Conservation (phyloP, 2,113 vertebrate genomes). For the Procavia capensis region DNA sequence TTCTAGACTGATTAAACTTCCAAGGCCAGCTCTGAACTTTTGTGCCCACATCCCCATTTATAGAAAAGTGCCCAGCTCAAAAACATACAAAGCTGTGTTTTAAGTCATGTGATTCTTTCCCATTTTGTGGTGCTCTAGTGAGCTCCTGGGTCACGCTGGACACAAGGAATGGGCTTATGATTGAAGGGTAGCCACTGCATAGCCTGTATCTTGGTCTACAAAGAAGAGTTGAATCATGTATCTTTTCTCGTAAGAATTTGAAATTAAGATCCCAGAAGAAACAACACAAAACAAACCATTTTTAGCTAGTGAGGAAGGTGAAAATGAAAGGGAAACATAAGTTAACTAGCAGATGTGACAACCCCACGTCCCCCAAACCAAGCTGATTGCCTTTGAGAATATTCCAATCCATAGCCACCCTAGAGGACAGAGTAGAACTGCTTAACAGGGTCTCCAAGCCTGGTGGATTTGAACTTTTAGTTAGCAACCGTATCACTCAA, state of each 20-base stretch:
- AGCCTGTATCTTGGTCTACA: not conserved
- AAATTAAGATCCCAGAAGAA: not conserved
- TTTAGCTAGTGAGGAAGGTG: not conserved
- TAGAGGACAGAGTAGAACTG: too few relatives aligned
- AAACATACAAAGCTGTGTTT: not conserved
- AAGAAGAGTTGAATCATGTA: constrained; percentile 6
- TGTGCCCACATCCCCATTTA: not conserved
- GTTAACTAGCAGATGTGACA: not conserved
- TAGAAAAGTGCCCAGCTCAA: not conserved
- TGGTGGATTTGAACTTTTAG: too few relatives aligned
- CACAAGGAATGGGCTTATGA: not conserved
- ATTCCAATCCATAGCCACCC: too few relatives aligned
- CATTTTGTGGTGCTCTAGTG: not conserved
- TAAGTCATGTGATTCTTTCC: not conserved
- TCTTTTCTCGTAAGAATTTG: constrained; percentile 29
- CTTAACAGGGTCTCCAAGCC: too few relatives aligned
- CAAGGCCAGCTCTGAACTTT: not conserved
- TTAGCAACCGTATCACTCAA: too few relatives aligned
- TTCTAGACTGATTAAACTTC: not conserved
- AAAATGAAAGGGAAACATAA: not conserved
- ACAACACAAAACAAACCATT: too few relatives aligned
- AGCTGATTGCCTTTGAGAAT: too few relatives aligned
- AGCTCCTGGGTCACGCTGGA: not conserved
- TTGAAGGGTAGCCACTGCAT: not conserved
- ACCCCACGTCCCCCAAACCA: not conserved